phyloP scores from a whole-genome alignment of 2,113 vertebrate genomes.

The Falcunculus frontatus region DNA sequence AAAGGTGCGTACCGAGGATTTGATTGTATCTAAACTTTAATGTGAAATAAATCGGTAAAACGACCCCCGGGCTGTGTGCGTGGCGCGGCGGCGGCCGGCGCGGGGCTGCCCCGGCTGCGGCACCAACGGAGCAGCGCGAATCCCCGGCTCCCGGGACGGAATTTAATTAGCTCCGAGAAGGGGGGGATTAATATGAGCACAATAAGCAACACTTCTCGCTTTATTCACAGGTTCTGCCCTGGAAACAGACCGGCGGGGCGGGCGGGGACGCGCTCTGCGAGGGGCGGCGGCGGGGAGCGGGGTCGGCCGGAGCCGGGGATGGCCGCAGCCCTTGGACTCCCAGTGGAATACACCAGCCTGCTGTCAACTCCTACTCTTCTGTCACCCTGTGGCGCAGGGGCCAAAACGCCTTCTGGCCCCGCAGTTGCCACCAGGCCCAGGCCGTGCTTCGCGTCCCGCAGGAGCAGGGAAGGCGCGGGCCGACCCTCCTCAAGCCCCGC shows the following conservation, averaged over 20 bases:
- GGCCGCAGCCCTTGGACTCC: not conserved
- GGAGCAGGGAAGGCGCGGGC: not conserved
- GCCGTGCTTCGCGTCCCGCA: not conserved
- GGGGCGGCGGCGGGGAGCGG: not conserved
- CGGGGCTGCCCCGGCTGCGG: not conserved
- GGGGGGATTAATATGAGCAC: constrained; percentile 68
- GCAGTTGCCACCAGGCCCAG: not conserved
- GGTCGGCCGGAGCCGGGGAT: not conserved
- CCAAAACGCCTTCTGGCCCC: not conserved
- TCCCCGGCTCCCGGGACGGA: constrained; percentile 41
- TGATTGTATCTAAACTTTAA: constrained; percentile 68
- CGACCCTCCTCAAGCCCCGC: not conserved
- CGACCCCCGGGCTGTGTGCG: constrained; percentile 47
- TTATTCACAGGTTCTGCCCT: constrained; percentile 53
- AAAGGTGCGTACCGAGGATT: constrained; percentile 65
- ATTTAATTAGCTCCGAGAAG: constrained; percentile 75
- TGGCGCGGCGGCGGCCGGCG: not conserved
- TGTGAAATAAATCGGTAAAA: constrained; percentile 71
- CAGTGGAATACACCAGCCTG: not conserved
- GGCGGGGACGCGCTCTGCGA: not conserved
- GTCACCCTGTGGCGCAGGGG: not conserved
- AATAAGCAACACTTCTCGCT: constrained; percentile 70
- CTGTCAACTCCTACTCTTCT: not conserved
- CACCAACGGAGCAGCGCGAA: not conserved
- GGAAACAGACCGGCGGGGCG: not conserved